Conservation (phyloP, 2,113 vertebrate genomes). For the Atractosteus spatula region DNA sequence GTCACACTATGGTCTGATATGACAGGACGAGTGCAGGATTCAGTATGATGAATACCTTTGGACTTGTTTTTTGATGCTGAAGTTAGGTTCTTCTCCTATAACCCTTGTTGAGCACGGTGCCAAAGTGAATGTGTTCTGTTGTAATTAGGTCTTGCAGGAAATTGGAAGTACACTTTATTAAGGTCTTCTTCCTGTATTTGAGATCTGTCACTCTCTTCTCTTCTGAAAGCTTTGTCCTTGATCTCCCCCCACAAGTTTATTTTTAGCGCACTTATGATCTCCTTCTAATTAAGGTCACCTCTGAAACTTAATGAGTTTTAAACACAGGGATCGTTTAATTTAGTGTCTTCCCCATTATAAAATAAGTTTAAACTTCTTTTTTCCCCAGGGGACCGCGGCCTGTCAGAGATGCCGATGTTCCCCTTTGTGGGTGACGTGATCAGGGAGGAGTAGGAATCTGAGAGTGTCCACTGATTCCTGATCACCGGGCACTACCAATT, state of each 20-base stretch:
- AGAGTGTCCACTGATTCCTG: too few relatives aligned
- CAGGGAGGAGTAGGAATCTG: too few relatives aligned
- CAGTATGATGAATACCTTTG: too few relatives aligned
- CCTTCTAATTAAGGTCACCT: slow-evolving; percentile 69
- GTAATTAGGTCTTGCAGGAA: slow-evolving; percentile 6
- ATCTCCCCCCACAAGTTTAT: slow-evolving; percentile 53
- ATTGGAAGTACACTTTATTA: not conserved
- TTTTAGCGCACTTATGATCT: slow-evolving; percentile 61
- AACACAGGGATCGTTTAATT: not conserved
- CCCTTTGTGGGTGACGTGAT: too few relatives aligned
- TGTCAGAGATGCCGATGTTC: not conserved
- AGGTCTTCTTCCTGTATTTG: not conserved
- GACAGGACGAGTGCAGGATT: too few relatives aligned
- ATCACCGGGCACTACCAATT: too few relatives aligned
- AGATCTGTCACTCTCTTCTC: slow-evolving; percentile 43
- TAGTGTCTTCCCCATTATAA: not conserved
- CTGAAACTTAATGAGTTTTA: slow-evolving; percentile 60
- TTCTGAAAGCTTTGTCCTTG: slow-evolving; percentile 55
- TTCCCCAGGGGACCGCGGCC: not conserved
- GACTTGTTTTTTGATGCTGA: not conserved
- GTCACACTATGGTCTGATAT: too few relatives aligned
- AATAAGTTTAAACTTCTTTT: not conserved
- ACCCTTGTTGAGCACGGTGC: too few relatives aligned
- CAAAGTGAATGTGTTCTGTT: not conserved
- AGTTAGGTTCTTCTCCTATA: slow-evolving; percentile 9